Evolutionary conservation across 2,797 vertebrate species (phyloP), one percentile per base, ranked within the genome.

Genomic region (Pipistrellus pygmaeus): DNA sequence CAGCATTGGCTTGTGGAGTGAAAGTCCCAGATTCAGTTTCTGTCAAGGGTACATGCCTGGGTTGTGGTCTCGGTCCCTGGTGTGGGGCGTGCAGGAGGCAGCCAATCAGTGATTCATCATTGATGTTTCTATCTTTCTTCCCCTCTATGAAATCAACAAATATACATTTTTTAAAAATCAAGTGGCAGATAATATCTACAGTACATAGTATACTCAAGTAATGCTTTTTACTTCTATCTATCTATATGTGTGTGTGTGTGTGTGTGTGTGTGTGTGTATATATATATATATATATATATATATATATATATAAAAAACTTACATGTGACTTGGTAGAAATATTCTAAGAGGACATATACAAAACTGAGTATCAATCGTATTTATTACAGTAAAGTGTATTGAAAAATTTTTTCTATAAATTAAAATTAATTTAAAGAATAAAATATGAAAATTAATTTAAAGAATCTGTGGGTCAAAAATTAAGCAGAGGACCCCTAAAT

Each of bases 401-500:
- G 46, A 76, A 46, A 18, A 75, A 20, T n/a, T 75, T 75, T 18
- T 48, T 73, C 41, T 46, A 46, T 46, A 46, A 48, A n/a, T 51
- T 6, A 64, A 64, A 64, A 64, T 64, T 64, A 64, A 64, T 8
- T 48, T 38, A 21, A 46, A 75, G 5, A 30, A 71, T 66, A 71
- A 71, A 41, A 71, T 60, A 71, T 25, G 13, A 72, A 72, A 72
- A 57, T 66, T 73, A 68, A 68, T 38, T 23, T 73, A 84, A 77
- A 88, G 46, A 83, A 32, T 23, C 41, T 35, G 2, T n/a, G 14
- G 78, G 57, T 71, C 73, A 85, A 13, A 64, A 84, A 32, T 62
- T 84, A 84, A 69, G 69, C n/a, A 75, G 44, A 85, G 32, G 86
- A 90, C 51, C 51, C 51, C 77, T 86, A 75, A 78, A 55, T 80